phyloP scores from a whole-genome alignment of 1,140 invertebrate genomes.

The Sinella curviseta region DNA sequence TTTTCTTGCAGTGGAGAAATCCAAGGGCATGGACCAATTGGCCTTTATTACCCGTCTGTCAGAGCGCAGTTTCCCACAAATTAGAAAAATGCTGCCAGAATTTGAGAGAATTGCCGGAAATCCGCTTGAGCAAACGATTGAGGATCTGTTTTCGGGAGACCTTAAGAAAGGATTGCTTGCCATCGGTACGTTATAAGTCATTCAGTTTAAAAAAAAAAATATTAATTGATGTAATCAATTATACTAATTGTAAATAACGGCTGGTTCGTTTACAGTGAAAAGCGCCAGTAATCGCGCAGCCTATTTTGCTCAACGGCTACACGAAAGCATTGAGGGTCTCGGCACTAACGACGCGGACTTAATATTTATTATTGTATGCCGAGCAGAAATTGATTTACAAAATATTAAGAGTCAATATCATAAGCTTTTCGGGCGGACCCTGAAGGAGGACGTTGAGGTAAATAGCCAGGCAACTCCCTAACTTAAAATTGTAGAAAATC shows the following conservation, averaged over 20 bases:
- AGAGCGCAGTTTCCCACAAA: not conserved
- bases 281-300: not conserved
- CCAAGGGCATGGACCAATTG: not conserved
- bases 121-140: not conserved
- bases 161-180: not conserved
- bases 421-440: too few relatives aligned
- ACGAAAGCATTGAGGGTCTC: constrained; percentile 76
- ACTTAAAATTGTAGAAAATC: not conserved
- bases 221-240: not conserved
- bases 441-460: too few relatives aligned
- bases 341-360: constrained; percentile 86
- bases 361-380: constrained; percentile 82
- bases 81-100: not conserved
- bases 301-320: not conserved
- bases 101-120: not conserved
- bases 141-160: not conserved
- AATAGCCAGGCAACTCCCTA: constrained; percentile 71
- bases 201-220: not conserved
- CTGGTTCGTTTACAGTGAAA: not conserved
- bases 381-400: constrained; percentile 87
- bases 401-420: constrained; percentile 86
- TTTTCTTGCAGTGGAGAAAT: not conserved
- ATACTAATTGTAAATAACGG: too few relatives aligned
- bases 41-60: not conserved
- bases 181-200: not conserved